Conservation (phyloP, 2,797 vertebrate species). For the Sebastolobus altivelis region DNA sequence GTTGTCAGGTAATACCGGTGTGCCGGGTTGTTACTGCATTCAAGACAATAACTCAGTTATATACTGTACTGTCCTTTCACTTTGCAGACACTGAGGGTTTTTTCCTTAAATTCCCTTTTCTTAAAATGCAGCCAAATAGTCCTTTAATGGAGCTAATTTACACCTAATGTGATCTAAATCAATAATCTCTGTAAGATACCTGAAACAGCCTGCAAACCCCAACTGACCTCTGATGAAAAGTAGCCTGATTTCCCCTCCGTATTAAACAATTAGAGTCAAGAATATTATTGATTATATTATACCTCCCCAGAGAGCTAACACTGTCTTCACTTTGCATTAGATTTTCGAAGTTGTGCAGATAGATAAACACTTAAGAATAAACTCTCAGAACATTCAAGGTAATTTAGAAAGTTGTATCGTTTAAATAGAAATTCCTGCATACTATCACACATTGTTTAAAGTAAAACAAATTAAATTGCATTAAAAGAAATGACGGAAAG, state of each 20-base stretch:
- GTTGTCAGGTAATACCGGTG: conserved; percentile 97
- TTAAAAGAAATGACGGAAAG: not conserved
- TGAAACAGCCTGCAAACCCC: conserved; percentile 23
- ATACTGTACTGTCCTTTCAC: not conserved
- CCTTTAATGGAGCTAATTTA: conserved; percentile 13
- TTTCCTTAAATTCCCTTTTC: conserved; percentile 1
- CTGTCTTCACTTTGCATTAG: conserved; percentile 4
- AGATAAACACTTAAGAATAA: not conserved
- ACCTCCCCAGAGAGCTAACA: not conserved
- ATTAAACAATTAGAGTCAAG: conserved; percentile 27
- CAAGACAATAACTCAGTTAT: conserved; percentile 44
- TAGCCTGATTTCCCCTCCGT: conserved; percentile 4
- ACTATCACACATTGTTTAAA: not conserved
- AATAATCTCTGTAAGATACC: conserved; percentile 21
- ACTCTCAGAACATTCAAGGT: not conserved
- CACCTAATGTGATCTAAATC: conserved; percentile 10
- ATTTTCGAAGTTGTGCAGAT: not conserved
- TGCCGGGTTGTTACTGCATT: conserved; percentile 95
- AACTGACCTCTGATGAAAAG: conserved; percentile 27
- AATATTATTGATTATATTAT: conserved; percentile 13
- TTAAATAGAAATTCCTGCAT: conserved; percentile 1
- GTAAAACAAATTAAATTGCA: conserved; percentile 10
- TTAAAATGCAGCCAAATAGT: not conserved
- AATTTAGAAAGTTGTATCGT: not conserved
- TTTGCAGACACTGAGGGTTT: not conserved